phyloP scores from a whole-genome alignment of 2,888 invertebrate genomes.

The Linyphia triangularis region DNA sequence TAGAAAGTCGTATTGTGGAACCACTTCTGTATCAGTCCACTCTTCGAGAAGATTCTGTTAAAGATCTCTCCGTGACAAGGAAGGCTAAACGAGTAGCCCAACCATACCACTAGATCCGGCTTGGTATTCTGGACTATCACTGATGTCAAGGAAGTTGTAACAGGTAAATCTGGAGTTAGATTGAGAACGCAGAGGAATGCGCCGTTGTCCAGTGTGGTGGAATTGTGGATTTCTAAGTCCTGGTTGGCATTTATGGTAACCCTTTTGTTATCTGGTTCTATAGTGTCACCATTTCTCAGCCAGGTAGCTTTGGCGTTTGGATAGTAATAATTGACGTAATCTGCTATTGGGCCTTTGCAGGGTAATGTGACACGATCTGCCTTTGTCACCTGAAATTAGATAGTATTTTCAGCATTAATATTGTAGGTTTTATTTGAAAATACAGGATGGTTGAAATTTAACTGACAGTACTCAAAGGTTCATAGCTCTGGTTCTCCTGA shows the following conservation, averaged over 20 bases:
- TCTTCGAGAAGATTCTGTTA: conserved; percentile 6
- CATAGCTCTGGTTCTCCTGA: too few relatives aligned
- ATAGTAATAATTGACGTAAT: not conserved
- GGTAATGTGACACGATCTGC: conserved; percentile 20
- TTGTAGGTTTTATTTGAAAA: too few relatives aligned
- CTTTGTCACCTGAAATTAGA: conserved; percentile 12
- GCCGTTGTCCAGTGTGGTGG: conserved; percentile 15
- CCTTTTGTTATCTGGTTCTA: not conserved
- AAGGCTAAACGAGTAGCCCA: not conserved
- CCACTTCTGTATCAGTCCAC: not conserved
- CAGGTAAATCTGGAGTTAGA: not conserved
- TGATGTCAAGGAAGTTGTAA: not conserved
- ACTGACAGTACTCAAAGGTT: too few relatives aligned
- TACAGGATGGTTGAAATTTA: too few relatives aligned
- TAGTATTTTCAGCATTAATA: too few relatives aligned
- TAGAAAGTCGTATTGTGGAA: conserved; percentile 27
- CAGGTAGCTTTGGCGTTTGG: conserved; percentile 19
- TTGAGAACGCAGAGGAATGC: not conserved
- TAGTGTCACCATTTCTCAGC: conserved; percentile 5
- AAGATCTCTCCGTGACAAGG: conserved; percentile 11
- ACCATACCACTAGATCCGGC: not conserved
- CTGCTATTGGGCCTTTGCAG: not conserved
- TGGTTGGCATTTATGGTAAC: not conserved
- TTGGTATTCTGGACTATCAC: conserved; percentile 33
- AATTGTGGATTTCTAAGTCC: not conserved